Percentiles rank a stretch among this genome's conserved stretches.
These are phyloP conservation scores for Alosa alosa DNA, from an alignment of 2,113 vertebrate species.

Conservation along the genomic window DNA sequence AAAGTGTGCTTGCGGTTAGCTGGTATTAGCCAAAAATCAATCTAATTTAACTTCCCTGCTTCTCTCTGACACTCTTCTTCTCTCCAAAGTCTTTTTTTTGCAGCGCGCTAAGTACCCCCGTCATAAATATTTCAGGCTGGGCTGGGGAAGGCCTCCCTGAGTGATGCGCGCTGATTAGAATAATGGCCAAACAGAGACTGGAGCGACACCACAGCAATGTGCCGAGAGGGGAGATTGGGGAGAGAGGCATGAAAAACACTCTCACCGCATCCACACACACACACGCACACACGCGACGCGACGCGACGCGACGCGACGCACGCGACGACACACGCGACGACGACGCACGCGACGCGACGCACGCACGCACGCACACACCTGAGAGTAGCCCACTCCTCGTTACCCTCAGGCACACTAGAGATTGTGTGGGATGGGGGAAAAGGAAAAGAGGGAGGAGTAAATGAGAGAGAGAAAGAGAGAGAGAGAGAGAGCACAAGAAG, in stretches of 20 bases:
- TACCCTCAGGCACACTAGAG: background rate
- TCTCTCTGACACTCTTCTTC: slow-evolving; percentile 27
- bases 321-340: too few species aligned
- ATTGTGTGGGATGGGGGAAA: background rate
- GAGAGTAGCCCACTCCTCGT: background rate
- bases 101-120: slow-evolving; percentile 28
- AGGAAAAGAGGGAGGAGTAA: background rate
- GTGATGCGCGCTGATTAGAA: slow-evolving; percentile 36
- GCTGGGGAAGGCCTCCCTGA: slow-evolving; percentile 19
- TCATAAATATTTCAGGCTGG: slow-evolving; percentile 41
- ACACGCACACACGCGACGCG: slow-evolving; percentile 1
- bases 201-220: background rate
- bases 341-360: too few species aligned
- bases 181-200: slow-evolving; percentile 36
- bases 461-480: background rate
- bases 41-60: slow-evolving; percentile 38
- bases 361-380: background rate
- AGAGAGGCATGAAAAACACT: background rate
- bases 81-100: background rate
- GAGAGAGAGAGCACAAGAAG: background rate
- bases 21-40: slow-evolving; percentile 46
- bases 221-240: background rate
- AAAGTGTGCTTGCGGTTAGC: slow-evolving; percentile 18
- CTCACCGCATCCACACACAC: slow-evolving; percentile 21
- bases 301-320: too few species aligned